Conservation (phyloP, 2,113 vertebrate genomes). For the Nibea coibor region DNA sequence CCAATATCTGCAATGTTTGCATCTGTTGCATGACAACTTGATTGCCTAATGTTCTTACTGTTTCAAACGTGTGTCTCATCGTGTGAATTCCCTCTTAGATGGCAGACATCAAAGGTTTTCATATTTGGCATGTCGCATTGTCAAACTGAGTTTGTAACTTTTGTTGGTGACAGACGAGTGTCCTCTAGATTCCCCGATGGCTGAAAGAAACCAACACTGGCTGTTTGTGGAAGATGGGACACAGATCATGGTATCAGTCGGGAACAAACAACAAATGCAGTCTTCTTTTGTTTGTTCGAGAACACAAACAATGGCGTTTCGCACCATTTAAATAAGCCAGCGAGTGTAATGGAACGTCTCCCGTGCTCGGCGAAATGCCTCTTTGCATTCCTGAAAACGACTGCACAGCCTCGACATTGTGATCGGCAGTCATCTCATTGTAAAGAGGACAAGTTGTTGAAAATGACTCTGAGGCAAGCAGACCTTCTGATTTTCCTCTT, state of each 20-base stretch:
- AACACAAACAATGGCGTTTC: not conserved
- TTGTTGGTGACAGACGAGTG: not conserved
- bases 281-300: not conserved
- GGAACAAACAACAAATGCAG: not conserved
- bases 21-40: not conserved
- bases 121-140: not conserved
- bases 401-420: not conserved
- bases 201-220: not conserved
- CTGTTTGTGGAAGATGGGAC: not conserved
- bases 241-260: not conserved
- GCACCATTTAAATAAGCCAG: not conserved
- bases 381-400: too few species aligned
- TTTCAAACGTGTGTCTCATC: not conserved
- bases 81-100: not conserved
- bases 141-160: not conserved
- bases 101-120: not conserved
- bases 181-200: not conserved
- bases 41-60: not conserved
- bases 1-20: not conserved
- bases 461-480: conserved; percentile 8
- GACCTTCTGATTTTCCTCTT: not conserved
- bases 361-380: not conserved
- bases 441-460: not conserved
- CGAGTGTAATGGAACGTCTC: too few species aligned
- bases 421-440: not conserved